Base-by-base conservation (phyloP, 2,113 vertebrate genomes). In the Corydoras sp. region DNA sequence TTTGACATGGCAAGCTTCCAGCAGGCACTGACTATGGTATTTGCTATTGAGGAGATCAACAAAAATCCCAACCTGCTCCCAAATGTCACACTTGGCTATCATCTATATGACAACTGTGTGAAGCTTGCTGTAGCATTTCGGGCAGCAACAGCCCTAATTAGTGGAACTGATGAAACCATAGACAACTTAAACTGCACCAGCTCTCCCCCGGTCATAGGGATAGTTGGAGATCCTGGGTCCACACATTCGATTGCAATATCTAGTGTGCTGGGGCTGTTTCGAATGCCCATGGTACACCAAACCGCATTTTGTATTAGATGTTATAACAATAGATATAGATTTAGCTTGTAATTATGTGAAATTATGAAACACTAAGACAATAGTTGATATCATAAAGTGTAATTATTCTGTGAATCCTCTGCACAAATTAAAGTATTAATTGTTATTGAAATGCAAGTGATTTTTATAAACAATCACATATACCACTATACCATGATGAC, bases 31-130 rank as follows among this genome's bases (percentile, higher is more conserved):
- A 84, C 85, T 9, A 87, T 88, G 85, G 80, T 75, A 32, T 88
- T 86, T 79, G 79, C 87, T 13, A 80, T 88, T 54, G 73, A 83
- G 51, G 85, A 88, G 51, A 86, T 88, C 49, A 88, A 88, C 76
- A 80, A 14, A 29, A 82, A 85, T 73, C 14, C 73, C 0, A 60
- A 76, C 10, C 65, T 88, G 62, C 77, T 88, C 3, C 84, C 87
- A 10, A 84, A 86, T 35, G 13, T 85, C 35, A 87, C 79, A 9
- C 69, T 88, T 14, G 86, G 86, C 43, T 88, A 85, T 76, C 78
- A 76, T 51, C 64, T 88, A 2, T 86, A 81, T 72, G 84, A 88
- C 30, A 88, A 84, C 72, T 88, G 87, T n/a, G 58, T 72, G 7
- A 76, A 66, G 15, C 78, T 86, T 43, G 82, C 61, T 10, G 73